Conservation (phyloP, 2,888 invertebrate species). For the Notocelia uddmanniana region DNA sequence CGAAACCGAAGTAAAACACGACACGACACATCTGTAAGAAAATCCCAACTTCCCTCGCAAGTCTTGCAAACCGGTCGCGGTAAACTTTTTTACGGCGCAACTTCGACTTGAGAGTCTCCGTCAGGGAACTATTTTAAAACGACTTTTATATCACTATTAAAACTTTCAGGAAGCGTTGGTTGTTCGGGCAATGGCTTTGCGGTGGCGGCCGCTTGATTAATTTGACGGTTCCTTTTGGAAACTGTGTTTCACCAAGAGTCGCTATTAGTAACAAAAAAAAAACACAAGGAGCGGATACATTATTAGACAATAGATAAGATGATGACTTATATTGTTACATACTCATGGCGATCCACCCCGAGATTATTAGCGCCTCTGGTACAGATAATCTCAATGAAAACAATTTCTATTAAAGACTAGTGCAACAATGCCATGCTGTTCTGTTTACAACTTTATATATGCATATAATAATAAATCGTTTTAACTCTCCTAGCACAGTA, state of each 20-base stretch:
- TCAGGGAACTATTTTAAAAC: conserved; percentile 69
- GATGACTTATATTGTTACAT: background rate
- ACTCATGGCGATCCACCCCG: too few relatives aligned
- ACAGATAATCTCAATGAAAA: background rate
- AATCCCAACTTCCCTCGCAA: conserved; percentile 32
- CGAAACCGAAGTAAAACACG: conserved; percentile 36
- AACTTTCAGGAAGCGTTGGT: conserved; percentile 58
- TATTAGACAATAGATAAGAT: background rate
- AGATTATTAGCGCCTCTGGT: background rate
- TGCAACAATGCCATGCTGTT: background rate
- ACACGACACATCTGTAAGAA: conserved; percentile 34
- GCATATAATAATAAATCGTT: too few relatives aligned
- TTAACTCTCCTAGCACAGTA: too few relatives aligned
- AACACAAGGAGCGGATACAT: background rate
- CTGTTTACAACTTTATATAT: too few relatives aligned
- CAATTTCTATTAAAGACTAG: background rate
- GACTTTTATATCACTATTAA: conserved; percentile 72
- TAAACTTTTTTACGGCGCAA: conserved; percentile 66
- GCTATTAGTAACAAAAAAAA: background rate
- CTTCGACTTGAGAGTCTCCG: conserved; percentile 50
- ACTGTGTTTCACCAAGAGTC: background rate
- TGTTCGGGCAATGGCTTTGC: conserved; percentile 51
- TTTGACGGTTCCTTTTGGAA: conserved; percentile 25
- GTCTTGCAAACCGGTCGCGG: conserved; percentile 53
- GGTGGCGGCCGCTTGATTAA: conserved; percentile 38